Base-by-base conservation (phyloP, 2,797 vertebrate genomes). In the Darevskia nairensis region DNA sequence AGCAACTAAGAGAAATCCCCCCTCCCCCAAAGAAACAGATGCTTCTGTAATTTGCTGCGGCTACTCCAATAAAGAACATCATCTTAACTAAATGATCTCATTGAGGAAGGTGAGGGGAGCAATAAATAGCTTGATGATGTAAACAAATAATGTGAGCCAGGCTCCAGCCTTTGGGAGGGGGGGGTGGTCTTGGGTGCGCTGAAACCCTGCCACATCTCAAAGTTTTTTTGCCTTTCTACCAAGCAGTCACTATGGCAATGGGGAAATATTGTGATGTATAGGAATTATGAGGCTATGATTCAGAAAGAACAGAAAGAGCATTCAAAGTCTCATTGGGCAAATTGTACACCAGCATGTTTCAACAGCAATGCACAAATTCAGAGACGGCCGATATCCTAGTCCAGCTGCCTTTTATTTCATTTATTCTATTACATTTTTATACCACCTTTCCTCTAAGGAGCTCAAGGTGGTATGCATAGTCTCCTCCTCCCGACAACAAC, bases 261-360 rank as follows among this genome's bases (percentile, higher is more conserved):
- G 94, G 85, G 95, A 97, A 97, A 97, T 97, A 97, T 97, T 97
- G 92, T 96, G 96, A 86, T 68, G 91, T 91, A 85, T 86, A 95
- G 95, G 95, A 96, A 97, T 96, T 95, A 94, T 94, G 95, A 92
- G 95, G 94, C 93, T 92, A 95, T 97, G 97, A 97, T 94, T 97
- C 96, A 97, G 95, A 94, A 90, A 90, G 88, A 50, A 81, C 93
- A 88, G 92, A 93, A 81, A 94, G 92, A 90, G 93, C 88, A 11
- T 89, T 95, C 89, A 95, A 94, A 96, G 91, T 69, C 13, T 92
- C 95, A 84, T 84, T 0, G 93, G 95, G 86, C 89, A 89, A 9
- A 74, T 0, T 81, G 68, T 35, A 86, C 84, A 89, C 50, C 0
- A 0, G 0, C 79, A 59, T 75, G 68, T 88, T 89, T 86, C 64